Conservation (phyloP, 2,888 invertebrate species). For the Tetragnatha montana region DNA sequence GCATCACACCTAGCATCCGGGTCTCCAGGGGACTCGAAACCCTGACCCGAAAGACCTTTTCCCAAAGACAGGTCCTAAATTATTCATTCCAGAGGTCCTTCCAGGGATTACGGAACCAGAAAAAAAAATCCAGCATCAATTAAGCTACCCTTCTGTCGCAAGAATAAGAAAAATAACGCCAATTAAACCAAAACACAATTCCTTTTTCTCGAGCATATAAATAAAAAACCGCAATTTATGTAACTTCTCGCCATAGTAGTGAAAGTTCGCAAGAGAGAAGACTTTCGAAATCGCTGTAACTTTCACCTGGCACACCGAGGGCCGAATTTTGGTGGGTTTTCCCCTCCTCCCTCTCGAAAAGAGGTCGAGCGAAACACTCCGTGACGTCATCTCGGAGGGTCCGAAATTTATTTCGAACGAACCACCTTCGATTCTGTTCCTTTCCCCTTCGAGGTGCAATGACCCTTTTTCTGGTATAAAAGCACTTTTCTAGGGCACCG, state of each 20-base stretch:
- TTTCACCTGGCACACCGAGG: constrained; percentile 33
- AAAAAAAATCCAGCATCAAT: background rate
- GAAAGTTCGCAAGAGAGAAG: constrained; percentile 33
- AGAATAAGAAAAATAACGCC: background rate
- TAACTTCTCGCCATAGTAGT: background rate
- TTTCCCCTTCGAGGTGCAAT: constrained; percentile 37
- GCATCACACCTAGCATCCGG: no score
- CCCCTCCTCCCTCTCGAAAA: constrained; percentile 35
- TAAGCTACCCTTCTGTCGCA: background rate
- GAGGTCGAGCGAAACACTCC: constrained; percentile 43
- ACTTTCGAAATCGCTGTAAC: constrained; percentile 9
- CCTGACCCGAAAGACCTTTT: no score
- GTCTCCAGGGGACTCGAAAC: no score
- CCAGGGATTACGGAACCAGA: background rate
- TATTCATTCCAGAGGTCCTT: no score
- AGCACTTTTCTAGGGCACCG: constrained; percentile 49
- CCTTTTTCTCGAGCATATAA: background rate
- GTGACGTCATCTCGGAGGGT: constrained; percentile 47
- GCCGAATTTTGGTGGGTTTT: constrained; percentile 27
- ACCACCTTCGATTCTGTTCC: constrained; percentile 34
- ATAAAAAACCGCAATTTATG: background rate
- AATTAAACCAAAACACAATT: background rate
- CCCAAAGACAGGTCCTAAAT: no score
- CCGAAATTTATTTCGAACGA: constrained; percentile 35
- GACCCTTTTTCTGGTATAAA: constrained; percentile 54